These are phyloP conservation scores for Spicauda simplicius DNA, from an alignment of 2,888 invertebrate genomes.

Conservation along the genomic window DNA sequence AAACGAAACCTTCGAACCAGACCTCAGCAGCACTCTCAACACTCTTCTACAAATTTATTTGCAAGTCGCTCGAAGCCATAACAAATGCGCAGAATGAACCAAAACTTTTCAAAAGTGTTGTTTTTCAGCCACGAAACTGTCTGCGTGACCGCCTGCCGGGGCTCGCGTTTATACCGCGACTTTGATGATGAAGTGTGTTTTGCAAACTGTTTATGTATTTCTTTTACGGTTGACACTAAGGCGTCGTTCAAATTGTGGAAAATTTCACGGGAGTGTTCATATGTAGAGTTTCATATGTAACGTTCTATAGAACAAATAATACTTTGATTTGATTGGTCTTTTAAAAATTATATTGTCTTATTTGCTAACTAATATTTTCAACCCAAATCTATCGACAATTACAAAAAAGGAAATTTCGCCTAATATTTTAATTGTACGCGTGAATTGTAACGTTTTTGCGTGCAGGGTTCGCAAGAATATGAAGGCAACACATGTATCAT, in stretches of 20 bases:
- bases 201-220: constrained; percentile 13
- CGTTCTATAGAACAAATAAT: no score
- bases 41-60: background rate
- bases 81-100: constrained; percentile 7
- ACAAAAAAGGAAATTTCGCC: no score
- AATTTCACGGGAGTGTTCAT: background rate
- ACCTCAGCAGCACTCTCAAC: no score
- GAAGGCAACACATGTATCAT: no score
- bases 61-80: background rate
- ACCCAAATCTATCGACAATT: no score
- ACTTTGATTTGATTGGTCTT: no score
- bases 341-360: no score
- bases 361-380: no score
- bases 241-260: background rate
- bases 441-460: no score
- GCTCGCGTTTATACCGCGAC: constrained; percentile 2
- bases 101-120: constrained; percentile 18
- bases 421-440: no score
- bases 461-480: no score
- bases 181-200: constrained; percentile 16
- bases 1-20: no score
- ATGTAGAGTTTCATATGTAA: background rate
- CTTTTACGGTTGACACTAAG: background rate
- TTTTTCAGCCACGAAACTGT: constrained; percentile 13
- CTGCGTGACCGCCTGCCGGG: constrained; percentile 3